phyloP scores from a whole-genome alignment of 2,888 invertebrate species.

The Eupithecia abbreviata region DNA sequence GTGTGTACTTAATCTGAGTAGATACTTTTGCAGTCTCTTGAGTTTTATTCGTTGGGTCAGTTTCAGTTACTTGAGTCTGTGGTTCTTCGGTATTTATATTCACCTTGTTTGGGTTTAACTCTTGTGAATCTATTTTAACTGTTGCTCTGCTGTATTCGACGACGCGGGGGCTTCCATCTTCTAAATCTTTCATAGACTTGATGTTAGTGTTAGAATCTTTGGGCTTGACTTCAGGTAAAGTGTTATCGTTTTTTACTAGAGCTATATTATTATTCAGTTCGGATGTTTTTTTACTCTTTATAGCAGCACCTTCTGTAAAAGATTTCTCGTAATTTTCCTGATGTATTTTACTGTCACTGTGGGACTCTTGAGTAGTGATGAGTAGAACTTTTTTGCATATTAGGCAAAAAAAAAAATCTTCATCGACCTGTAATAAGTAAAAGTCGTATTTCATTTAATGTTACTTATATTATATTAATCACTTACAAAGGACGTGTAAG shows the following conservation, averaged over 20 bases:
- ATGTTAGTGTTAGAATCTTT: neutral
- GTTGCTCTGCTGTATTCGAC: conserved; percentile 9
- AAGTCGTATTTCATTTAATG: neutral
- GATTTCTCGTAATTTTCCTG: conserved; percentile 17
- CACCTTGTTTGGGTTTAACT: neutral
- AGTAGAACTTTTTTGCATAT: conserved; percentile 54
- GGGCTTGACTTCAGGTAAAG: conserved; percentile 7
- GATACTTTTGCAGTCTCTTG: neutral
- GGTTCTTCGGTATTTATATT: neutral
- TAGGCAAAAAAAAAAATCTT: conserved; percentile 58
- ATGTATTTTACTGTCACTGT: conserved; percentile 31
- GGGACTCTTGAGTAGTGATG: conserved; percentile 23
- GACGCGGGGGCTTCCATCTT: conserved; percentile 15
- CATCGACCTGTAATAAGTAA: conserved; percentile 55
- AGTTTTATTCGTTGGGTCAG: neutral
- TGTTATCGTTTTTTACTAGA: neutral
- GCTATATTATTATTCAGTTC: conserved; percentile 7
- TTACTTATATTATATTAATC: too few relatives aligned
- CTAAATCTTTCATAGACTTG: neutral
- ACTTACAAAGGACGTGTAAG: too few relatives aligned
- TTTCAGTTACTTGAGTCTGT: neutral
- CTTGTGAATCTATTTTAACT: conserved; percentile 14
- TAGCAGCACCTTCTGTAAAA: conserved; percentile 13
- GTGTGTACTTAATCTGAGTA: neutral
- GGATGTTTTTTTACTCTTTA: conserved; percentile 14